Conservation (phyloP, 2,888 invertebrate genomes). For the Drosophila sordidapex region DNA sequence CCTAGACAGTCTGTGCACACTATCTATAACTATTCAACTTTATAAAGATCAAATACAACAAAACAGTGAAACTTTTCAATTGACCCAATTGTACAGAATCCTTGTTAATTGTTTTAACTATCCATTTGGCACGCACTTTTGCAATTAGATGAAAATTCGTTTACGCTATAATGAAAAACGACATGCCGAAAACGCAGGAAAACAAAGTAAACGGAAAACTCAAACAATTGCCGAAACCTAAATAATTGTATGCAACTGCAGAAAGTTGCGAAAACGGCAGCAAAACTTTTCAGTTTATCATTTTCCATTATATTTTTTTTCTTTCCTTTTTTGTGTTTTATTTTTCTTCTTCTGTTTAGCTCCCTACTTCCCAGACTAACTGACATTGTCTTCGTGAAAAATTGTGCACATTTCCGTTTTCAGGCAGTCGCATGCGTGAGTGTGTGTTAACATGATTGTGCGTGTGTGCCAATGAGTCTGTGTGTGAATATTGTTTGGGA, state of each 20-base stretch:
- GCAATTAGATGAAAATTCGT: conserved; percentile 39
- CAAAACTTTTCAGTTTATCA: conserved; percentile 63
- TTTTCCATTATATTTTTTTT: conserved; percentile 35
- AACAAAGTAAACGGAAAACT: conserved; percentile 66
- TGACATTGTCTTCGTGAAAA: conserved; percentile 79
- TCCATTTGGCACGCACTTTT: conserved; percentile 50
- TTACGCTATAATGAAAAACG: conserved; percentile 30
- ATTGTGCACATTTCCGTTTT: conserved; percentile 80
- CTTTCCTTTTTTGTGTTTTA: conserved; percentile 2
- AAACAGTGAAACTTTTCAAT: conserved; percentile 21
- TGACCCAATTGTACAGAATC: conserved; percentile 41
- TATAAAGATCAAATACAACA: no score
- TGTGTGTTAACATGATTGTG: conserved; percentile 14
- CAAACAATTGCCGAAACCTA: conserved; percentile 69
- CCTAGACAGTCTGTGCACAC: no score
- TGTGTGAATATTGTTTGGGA: conserved; percentile 21
- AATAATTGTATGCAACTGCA: conserved; percentile 66
- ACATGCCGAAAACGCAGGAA: conserved; percentile 52
- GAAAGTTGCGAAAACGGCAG: conserved; percentile 62
- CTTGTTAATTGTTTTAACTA: conserved; percentile 45
- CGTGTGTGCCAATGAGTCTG: conserved; percentile 33
- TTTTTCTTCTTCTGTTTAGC: conserved; percentile 17
- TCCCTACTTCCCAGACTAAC: conserved; percentile 43
- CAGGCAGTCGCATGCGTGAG: conserved; percentile 37
- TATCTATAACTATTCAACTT: not conserved